Base-by-base conservation (phyloP, 2,888 invertebrate genomes). In the Nowickia ferox region DNA sequence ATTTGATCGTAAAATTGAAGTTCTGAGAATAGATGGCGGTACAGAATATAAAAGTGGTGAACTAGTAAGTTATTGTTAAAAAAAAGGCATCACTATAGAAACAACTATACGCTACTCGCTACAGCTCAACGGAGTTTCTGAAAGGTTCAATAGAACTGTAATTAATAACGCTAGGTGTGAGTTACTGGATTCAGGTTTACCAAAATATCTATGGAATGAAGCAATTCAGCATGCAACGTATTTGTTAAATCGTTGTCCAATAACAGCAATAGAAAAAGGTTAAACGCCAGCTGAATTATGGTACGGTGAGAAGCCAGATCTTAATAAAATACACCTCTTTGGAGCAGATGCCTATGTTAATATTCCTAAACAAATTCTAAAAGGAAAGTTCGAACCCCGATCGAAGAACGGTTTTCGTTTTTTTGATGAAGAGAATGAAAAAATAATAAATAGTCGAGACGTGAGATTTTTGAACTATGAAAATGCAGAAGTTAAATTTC, bases 201-300 rank as follows among this genome's bases (percentile, higher is more conserved):
- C 79, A 71, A 79, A 79, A 63, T 42, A 61, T 61, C 55, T 69
- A 15, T 79, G 79, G 61, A 51, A n/a, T 63, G 79, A 79, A 61
- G 79, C 79, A 53, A 15, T 79, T 40, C 71, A 51, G 17, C 53
- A 69, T 51, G 71, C 53, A n/a, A 53, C 48, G 13, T 78, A 78
- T 40, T 22, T 79, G 2, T 19, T 55, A 17, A 72, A 79, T 53
- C 42, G 71, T 5, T 63, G 71, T 17, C 71, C 61, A 38, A 65
- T 55, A 22, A 19, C 63, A 38, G 65, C 63, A 55, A 51, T 80
- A 30, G 63, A 55, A 13, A 65, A 55, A 30, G 9, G 15, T 17
- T 63, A 63, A n/a, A n/a, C n/a, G n/a, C n/a, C n/a, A n/a, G n/a
- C n/a, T n/a, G n/a, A n/a, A n/a, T n/a, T n/a, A n/a, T n/a, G n/a